Evolutionary conservation across 2,797 vertebrate genomes (phyloP), one percentile per base, ranked within the genome.

Genomic region (Acestrorhynchus altus): DNA sequence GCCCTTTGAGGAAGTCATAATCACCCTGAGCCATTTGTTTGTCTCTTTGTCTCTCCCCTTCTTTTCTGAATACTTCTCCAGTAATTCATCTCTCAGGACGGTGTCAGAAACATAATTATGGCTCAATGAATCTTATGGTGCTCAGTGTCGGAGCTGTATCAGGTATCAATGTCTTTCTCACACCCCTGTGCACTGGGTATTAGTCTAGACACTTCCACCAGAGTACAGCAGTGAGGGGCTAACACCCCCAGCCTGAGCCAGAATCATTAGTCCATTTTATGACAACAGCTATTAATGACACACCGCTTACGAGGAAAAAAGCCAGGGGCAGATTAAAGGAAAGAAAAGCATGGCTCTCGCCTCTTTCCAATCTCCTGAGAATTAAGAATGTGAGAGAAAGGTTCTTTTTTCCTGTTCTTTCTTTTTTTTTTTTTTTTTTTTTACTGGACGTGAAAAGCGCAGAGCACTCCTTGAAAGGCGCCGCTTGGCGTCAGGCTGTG

Each of bases 221-320:
- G 4, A 1, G 49, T 22, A 12, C 52, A 20, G 46, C 26, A 20
- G n/a, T 56, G 35, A 26, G 26, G 22, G n/a, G 9, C 51, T 52
- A 6, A 31, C 15, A 18, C 26, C 28, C 2, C 26, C 52, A 8
- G 10, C 22, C 35, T 22, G n/a, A 54, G 70, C 71, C 79, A 82
- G 59, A 79, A 51, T 82, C 75, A 71, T 88, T 75, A 73, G 63
- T 78, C 78, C 85, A 44, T 84, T 51, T 86, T 76, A 85, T 76
- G 73, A 81, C 60, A 10, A 70, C 75, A 51, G 20, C 57, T 59
- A 60, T 85, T 84, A 87, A 86, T 76, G 74, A 78, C 61, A 80
- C 26, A 67, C 40, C 40, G 80, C 68, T 80, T 59, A 85, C 1
- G 15, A 76, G 61, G n/a, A 80, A 35, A 78, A 60, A 77, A 67